These are phyloP conservation scores for Octomys mimax DNA, from an alignment of 2,797 vertebrate species.

Conservation along the genomic window DNA sequence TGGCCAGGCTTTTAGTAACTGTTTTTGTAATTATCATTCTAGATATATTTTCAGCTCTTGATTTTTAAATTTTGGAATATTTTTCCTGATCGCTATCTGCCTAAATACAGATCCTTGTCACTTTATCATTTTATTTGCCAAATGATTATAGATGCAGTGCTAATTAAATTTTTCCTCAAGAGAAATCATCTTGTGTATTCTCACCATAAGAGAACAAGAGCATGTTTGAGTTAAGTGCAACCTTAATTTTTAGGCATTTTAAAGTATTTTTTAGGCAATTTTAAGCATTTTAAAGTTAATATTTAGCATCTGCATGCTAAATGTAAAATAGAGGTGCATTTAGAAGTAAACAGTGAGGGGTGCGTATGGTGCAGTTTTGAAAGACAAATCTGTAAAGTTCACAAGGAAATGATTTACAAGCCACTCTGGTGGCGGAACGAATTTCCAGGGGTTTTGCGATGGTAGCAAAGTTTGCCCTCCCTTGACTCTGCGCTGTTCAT, in stretches of 20 bases:
- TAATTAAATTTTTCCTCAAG: not conserved
- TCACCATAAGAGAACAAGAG: not conserved
- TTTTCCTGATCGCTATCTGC: not conserved
- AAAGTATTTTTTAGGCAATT: constrained; percentile 21
- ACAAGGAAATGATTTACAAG: not conserved
- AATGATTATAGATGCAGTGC: constrained; percentile 14
- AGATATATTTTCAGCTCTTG: constrained; percentile 12
- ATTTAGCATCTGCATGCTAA: constrained; percentile 26
- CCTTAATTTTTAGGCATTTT: constrained; percentile 39
- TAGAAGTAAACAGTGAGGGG: constrained; percentile 26
- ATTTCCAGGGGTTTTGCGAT: not conserved
- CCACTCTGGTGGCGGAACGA: not conserved
- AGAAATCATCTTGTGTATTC: not conserved
- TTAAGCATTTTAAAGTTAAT: constrained; percentile 27
- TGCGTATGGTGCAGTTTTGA: not conserved
- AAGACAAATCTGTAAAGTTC: not conserved
- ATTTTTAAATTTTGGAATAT: not conserved
- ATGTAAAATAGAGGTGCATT: not conserved
- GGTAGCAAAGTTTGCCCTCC: not conserved
- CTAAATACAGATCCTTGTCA: constrained; percentile 26
- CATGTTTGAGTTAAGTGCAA: not conserved
- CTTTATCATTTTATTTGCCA: constrained; percentile 51
- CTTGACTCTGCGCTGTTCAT: not conserved
- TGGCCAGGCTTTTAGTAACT: not conserved
- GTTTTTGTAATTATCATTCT: not conserved